Base-by-base conservation (phyloP, 2,113 vertebrate species). In the Notothenia coriiceps region DNA sequence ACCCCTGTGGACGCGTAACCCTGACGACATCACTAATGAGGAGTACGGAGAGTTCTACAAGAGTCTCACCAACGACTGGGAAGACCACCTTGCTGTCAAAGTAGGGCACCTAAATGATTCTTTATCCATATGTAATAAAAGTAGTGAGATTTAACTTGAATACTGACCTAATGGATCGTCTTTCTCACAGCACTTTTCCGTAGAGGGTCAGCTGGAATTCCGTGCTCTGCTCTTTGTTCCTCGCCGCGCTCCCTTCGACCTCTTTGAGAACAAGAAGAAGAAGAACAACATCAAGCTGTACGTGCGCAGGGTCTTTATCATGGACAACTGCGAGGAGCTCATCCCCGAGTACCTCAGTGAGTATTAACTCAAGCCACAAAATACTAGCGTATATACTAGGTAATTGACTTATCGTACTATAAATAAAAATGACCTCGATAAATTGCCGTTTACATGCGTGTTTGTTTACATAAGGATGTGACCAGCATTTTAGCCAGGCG, bases 1-100 rank as follows among this genome's bases (percentile, higher is more conserved):
- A 62, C 95, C 95, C 0, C 95, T 99, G 51, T 99, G 98, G 98
- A 99, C 97, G 80, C 94, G 98, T 46, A 99, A 99, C 49, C 96
- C 98, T 0, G 98, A 99, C 60, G 97, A 99, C 65, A 99, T 99
- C 56, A 97, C 96, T 1, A 98, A 97, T 6, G 98, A 98, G 15
- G 98, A 99, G 68, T 99, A 98, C 0, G 97, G 98, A 0, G 97
- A 99, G 22, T 99, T 99, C 80, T 99, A 99, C 78, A 99, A 99
- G 93, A 99, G 98, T 75, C 85, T 99, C 0, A 99, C 95, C 67
- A 96, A 96, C 14, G 95, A 96, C 83, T 96, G 95, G 95, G 95
- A 96, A 9, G 95, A 96, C 61, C 95, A 96, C 70, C 83, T 96
- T 66, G 95, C 95, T n/a, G 95, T 96, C 50, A 96, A 96, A 91